Evolutionary conservation across 92 coral and sea anemone genomes (phyloP), one percentile per base, ranked within the genome.

Genomic region (Isaurus tuberculatus): DNA sequence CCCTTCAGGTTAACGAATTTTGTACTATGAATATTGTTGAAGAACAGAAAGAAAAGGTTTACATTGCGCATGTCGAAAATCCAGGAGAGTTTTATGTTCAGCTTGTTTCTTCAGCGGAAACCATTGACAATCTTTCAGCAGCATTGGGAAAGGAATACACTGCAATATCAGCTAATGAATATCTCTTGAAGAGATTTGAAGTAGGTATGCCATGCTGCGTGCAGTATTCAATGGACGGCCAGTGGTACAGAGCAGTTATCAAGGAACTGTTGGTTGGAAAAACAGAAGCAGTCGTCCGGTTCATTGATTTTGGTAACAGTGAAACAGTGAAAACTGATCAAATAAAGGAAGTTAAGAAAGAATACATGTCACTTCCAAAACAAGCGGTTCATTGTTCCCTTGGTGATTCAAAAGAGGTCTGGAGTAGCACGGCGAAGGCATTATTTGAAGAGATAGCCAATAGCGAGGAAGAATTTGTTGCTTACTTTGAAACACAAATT

Each of bases 161-260:
- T 19, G 30, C 27, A 19, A 9, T 84, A 48, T 34, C 37, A 4
- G 73, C 81, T 13, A 71, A 66, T 22, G 69, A 32, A 19, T 83
- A 75, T 49, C 49, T 27, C 1, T n/a, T 78, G 75, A 87, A 34
- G 27, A 81, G 87, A 55, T 82, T 65, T 3, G 68, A 53, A 63
- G 73, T 72, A 26, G 91, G 82, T 70, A 46, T 73, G 17, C 49
- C 79, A 0, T 92, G 95, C 29, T 86, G 91, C 80, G 92, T 90
- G 9, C 88, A 81, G 42, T 92, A 40, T 79, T 80, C 91, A 1
- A 84, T 86, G 40, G 98, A 95, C 60, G 75, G 77, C 9, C 84
- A 81, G 75, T 95, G 98, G 98, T 92, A 95, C 92, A 87, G 98
- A 83, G 91, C 94, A n/a, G 86, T 43, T 80, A 48, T 95, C 5